Conservation (phyloP, 2,797 vertebrate genomes). For the Sarcophilus harrisii region DNA sequence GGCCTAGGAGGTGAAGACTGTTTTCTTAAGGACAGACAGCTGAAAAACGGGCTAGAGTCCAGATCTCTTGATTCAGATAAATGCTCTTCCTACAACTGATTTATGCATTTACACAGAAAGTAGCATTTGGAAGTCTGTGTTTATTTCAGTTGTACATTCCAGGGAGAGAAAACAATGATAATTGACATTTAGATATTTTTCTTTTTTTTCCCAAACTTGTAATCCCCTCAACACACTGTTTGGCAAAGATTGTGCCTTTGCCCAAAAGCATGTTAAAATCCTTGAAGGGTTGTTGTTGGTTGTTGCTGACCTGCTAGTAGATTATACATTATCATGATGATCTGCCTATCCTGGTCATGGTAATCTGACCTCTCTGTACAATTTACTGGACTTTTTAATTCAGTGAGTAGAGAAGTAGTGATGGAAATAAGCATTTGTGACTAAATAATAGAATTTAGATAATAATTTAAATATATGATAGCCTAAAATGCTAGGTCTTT, state of each 20-base stretch:
- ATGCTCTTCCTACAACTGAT: not conserved
- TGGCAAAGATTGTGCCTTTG: not conserved
- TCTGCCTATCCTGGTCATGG: not conserved
- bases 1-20: not conserved
- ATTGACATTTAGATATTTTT: not conserved
- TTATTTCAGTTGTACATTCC: not conserved
- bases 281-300: not conserved
- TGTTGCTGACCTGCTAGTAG: not conserved
- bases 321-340: not conserved
- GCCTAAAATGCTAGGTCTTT: not conserved
- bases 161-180: not conserved
- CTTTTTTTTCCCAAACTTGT: not conserved
- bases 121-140: not conserved
- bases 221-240: not conserved
- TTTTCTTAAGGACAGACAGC: not conserved
- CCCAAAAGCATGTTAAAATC: conserved; percentile 41
- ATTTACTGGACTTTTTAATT: not conserved
- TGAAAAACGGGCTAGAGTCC: not conserved
- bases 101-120: not conserved
- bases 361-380: not conserved
- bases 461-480: conserved; percentile 18
- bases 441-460: conserved; percentile 14
- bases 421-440: conserved; percentile 5
- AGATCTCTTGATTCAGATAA: not conserved
- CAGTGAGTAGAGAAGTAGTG: not conserved